Base-by-base conservation (phyloP, 2,797 vertebrate species). In the Acrossocheilus wenchowensis region DNA sequence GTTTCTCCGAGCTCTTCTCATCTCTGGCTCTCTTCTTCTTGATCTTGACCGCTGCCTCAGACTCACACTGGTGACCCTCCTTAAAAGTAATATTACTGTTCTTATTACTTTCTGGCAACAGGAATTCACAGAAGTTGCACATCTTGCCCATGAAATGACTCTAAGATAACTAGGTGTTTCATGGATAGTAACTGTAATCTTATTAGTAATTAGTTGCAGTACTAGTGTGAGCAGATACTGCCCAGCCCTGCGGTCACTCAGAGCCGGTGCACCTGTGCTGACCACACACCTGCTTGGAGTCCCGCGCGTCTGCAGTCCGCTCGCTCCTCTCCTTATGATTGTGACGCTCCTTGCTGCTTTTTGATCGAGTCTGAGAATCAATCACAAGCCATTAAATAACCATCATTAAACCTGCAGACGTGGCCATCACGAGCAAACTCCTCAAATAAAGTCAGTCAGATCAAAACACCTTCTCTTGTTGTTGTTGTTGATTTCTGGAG, bases 381-480 rank as follows among this genome's bases (percentile, higher is more conserved):
- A 19, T 5, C 36, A 48, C 2, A 77, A 39, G 52, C 1, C 17
- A 19, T 71, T n/a, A 9, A 71, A 45, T 48, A 52, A 10, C 23
- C 21, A 10, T 23, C 8, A 57, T 57, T 10, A 57, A 45, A 6
- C 39, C 12, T 15, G 12, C 45, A 52, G 26, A 68, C 50, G 36
- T 1, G 69, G 1, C 10, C 30, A 26, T 12, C 6, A 0, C 10
- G 0, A 62, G 11, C 26, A 19, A 43, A 48, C 1, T 14, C 64
- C 1, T 60, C 3, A n/a, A 39, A 39, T 6, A 50, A 64, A 26
- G 5, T 0, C 30, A n/a, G n/a, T n/a, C n/a, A n/a, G n/a, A n/a
- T n/a, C n/a, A 19, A 0, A 15, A 19, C 15, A 89, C 88, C 84
- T 86, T 88, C 14, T 54, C 78, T 45, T n/a, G n/a, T n/a, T n/a